Evolutionary conservation across 1,140 invertebrate genomes (phyloP).

Genomic region (Drosophila ironensis): DNA sequence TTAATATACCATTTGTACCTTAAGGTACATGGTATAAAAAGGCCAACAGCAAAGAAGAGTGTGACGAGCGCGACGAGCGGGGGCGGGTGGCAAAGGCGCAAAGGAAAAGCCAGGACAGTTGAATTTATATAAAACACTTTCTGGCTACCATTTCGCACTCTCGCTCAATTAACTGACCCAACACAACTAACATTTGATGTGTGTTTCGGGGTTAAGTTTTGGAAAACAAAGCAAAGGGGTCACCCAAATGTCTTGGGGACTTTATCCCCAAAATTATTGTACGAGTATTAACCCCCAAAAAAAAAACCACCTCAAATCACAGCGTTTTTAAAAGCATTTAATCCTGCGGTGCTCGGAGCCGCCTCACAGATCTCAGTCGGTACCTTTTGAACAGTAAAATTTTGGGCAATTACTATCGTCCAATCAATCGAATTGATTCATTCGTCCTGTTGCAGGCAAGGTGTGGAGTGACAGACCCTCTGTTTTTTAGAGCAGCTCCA

Average conservation of each 20-base stretch:
- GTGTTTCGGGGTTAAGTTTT: not conserved
- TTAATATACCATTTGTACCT: too few species aligned
- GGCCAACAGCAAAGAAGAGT: constrained; percentile 1
- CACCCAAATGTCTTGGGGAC: too few species aligned
- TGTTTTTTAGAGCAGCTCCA: not conserved
- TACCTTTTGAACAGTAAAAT: not conserved
- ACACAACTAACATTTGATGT: constrained; percentile 56
- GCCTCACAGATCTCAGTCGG: not conserved
- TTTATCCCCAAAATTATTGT: not conserved
- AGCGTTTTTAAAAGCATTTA: constrained; percentile 3
- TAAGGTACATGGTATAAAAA: too few species aligned
- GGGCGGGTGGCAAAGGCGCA: too few species aligned
- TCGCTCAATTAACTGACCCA: constrained; percentile 68
- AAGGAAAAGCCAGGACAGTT: not conserved
- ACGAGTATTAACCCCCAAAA: not conserved
- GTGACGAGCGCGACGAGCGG: too few species aligned
- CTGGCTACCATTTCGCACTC: constrained; percentile 56
- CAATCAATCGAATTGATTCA: not conserved
- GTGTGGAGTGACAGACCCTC: too few species aligned
- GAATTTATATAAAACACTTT: constrained; percentile 54
- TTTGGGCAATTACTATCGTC: not conserved
- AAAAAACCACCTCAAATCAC: not conserved
- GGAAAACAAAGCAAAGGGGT: not conserved
- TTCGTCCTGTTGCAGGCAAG: not conserved
- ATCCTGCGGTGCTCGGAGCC: not conserved